Evolutionary conservation across 2,797 vertebrate genomes (phyloP).

Genomic region (Helicolenus hilgendorfi): DNA sequence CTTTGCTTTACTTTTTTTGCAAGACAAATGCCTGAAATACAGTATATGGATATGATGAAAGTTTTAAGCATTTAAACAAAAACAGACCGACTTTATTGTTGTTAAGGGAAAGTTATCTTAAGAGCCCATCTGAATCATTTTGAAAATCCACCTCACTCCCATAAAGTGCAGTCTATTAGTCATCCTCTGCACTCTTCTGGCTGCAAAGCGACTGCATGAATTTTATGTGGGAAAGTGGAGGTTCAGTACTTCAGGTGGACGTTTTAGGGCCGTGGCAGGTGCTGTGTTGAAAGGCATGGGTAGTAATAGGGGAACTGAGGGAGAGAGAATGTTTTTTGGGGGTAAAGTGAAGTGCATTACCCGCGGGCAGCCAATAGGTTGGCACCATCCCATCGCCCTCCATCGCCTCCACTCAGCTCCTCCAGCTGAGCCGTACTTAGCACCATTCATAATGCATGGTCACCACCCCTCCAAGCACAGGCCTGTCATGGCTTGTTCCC

Average conservation of each 20-base stretch:
- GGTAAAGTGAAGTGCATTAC: slow-evolving; percentile 80
- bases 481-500: slow-evolving; percentile 89
- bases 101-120: slow-evolving; percentile 23
- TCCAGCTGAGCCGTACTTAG: slow-evolving; percentile 86
- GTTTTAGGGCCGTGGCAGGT: slow-evolving; percentile 55
- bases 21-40: background rate
- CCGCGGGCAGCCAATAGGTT: slow-evolving; percentile 71
- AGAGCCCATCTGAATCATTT: background rate
- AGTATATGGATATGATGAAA: background rate
- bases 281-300: slow-evolving; percentile 41
- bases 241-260: slow-evolving; percentile 44
- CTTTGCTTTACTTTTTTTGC: background rate
- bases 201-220: slow-evolving; percentile 5
- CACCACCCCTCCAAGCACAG: slow-evolving; percentile 72
- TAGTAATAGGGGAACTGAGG: slow-evolving; percentile 42
- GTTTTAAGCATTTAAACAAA: slow-evolving; percentile 18
- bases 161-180: slow-evolving; percentile 8
- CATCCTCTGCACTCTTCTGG: background rate
- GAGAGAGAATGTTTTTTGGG: slow-evolving; percentile 50
- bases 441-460: slow-evolving; percentile 90
- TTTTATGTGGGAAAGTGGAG: slow-evolving; percentile 48
- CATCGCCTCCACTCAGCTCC: slow-evolving; percentile 85
- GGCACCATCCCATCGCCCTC: slow-evolving; percentile 69
- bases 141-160: background rate
- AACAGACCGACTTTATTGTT: background rate